These are phyloP conservation scores for Stomatorhinus walkeri DNA, from an alignment of 2,797 vertebrate genomes.

Conservation along the genomic window DNA sequence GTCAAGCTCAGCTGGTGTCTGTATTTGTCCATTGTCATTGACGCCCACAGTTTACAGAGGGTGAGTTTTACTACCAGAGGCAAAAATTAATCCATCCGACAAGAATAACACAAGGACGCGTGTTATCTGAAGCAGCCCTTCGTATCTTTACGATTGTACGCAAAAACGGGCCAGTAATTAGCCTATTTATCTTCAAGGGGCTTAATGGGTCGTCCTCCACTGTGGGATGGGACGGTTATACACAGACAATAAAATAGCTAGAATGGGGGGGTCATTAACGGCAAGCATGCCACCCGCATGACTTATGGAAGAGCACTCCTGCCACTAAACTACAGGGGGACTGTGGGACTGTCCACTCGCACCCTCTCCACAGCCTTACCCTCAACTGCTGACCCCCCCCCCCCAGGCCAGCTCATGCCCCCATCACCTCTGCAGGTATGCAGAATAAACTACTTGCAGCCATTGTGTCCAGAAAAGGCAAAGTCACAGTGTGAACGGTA, in stretches of 20 bases:
- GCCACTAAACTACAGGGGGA: neutral
- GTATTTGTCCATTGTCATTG: neutral
- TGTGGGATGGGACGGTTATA: neutral
- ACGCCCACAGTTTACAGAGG: neutral
- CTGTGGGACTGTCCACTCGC: neutral
- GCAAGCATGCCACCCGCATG: neutral
- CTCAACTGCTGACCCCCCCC: constrained; percentile 11
- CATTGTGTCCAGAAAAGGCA: neutral
- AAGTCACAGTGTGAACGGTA: neutral
- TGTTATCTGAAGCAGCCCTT: neutral
- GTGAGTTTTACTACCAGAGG: constrained; percentile 8
- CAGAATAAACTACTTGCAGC: neutral
- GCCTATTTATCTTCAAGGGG: neutral
- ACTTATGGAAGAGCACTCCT: neutral
- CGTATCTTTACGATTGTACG: neutral
- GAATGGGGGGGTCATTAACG: neutral
- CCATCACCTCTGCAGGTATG: neutral
- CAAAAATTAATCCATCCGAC: neutral
- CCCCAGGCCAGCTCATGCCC: neutral
- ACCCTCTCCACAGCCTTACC: neutral
- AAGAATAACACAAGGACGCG: neutral
- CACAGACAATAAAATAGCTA: neutral
- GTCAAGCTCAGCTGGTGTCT: neutral
- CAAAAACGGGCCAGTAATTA: neutral
- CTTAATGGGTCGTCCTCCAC: neutral